A percentile compares a stretch with the other conserved stretches of the same genome.
These are phyloP conservation scores for Rhizomys pruinosus DNA, from an alignment of 2,113 vertebrate genomes.

Conservation along the genomic window DNA sequence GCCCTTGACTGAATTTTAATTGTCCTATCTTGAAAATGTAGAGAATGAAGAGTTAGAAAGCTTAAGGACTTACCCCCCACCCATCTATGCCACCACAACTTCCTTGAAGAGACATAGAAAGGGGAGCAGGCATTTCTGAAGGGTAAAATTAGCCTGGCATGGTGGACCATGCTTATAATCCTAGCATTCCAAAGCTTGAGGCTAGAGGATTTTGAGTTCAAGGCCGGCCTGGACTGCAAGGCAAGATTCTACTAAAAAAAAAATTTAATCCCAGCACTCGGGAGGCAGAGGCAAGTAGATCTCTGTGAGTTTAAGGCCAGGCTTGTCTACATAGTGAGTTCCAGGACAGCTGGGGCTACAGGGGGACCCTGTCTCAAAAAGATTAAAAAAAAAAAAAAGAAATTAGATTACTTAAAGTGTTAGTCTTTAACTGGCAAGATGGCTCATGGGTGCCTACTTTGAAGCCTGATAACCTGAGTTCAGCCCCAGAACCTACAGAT, in stretches of 20 bases:
- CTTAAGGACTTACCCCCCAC: not conserved
- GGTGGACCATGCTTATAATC: not conserved
- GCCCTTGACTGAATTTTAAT: not conserved
- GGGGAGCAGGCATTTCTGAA: not conserved
- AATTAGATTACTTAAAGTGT: no score
- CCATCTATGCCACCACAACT: no score
- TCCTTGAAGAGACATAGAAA: not conserved
- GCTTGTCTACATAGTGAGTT: no score
- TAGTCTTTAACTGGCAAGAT: no score
- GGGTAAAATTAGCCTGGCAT: not conserved
- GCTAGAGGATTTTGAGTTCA: not conserved
- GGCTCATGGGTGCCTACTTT: not conserved
- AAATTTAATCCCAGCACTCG: no score
- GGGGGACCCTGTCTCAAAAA: no score
- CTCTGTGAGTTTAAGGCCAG: no score
- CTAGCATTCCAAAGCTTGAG: not conserved
- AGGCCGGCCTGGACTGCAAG: not conserved
- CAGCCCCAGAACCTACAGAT: not conserved
- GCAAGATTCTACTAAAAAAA: not conserved
- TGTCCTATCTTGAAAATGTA: no score
- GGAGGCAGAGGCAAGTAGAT: no score
- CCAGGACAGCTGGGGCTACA: no score
- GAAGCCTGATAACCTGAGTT: not conserved
- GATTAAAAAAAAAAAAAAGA: no score
- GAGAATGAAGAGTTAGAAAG: slow-evolving; percentile 4